A percentile compares a stretch with the other conserved stretches of the same genome.
Evolutionary conservation across 1,140 invertebrate genomes (phyloP).

Genomic region (Drosophila ironensis): DNA sequence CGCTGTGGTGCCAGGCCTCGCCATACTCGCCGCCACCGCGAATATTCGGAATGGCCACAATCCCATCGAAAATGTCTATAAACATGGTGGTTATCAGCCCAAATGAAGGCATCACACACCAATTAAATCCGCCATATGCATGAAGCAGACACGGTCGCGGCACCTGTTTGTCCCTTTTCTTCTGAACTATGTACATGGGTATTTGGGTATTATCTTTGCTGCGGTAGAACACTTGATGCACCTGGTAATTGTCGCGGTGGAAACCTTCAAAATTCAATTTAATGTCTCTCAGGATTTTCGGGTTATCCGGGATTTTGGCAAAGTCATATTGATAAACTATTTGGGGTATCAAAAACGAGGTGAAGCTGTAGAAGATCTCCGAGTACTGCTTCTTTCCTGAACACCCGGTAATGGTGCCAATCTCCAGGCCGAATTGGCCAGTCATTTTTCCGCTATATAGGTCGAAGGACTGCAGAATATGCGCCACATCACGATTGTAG

Average conservation of each 20-base stretch:
- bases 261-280: conserved; percentile 93
- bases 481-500: conserved; percentile 98
- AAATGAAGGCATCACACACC: conserved; percentile 93
- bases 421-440: conserved; percentile 89
- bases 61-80: conserved; percentile 93
- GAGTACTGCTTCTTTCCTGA: conserved; percentile 92
- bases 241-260: conserved; percentile 90
- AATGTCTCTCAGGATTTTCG: conserved; percentile 84
- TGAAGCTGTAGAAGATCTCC: conserved; percentile 97
- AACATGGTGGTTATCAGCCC: conserved; percentile 89
- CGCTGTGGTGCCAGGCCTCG: conserved; percentile 97
- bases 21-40: conserved; percentile 99
- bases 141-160: conserved; percentile 92
- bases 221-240: conserved; percentile 95
- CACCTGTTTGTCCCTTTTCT: conserved; percentile 86
- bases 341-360: conserved; percentile 95
- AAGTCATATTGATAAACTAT: conserved; percentile 94
- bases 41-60: conserved; percentile 96
- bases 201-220: conserved; percentile 97
- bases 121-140: conserved; percentile 99
- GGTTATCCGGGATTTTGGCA: conserved; percentile 84
- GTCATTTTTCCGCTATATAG: conserved; percentile 88
- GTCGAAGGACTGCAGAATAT: conserved; percentile 91
- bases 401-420: conserved; percentile 92
- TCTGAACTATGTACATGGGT: conserved; percentile 98